Base-by-base conservation (phyloP, 2,888 invertebrate genomes). In the Acleris holmiana region DNA sequence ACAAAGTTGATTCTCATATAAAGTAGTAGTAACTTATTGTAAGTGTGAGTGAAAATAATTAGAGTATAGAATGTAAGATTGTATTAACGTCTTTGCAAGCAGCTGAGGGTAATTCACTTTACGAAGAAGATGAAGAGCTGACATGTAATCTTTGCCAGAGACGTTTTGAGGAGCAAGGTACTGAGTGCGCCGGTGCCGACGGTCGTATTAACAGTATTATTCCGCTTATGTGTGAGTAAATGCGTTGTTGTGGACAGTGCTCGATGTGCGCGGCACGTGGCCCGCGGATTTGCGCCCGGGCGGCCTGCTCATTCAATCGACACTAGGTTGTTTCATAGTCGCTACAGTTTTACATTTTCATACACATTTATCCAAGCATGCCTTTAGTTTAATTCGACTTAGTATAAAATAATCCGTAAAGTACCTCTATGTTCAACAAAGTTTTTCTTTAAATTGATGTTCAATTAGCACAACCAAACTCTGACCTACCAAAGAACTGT, bases 81-180 rank as follows among this genome's bases (percentile, higher is more conserved):
- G 83, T 89, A 78, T 90, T 91, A 89, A 91, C 93, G 92, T 94
- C 93, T 93, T 93, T 94, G 93, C 94, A 93, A 94, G 93, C 94
- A 94, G 94, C 94, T 93, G 93, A 93, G 85, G 94, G 94, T 91
- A 88, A 88, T 82, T 93, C 93, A 86, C 93, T 93, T 91, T 93
- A 93, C 89, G 92, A 93, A 88, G 94, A 94, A 91, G 93, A 94
- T 86, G 94, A 94, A 93, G 94, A 94, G 91, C 93, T 94, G 90
- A 94, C 94, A 93, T 95, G 95, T 92, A 95, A 95, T 89, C 94
- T 95, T 93, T 95, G 95, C 94, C 95, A 95, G 94, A 95, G 95
- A 93, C 94, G 95, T 87, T 95, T 95, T 94, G 95, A 95, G 92
- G 94, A 95, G 93, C 95, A 95, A 95, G 95, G 95, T 95, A 95